phyloP scores from a whole-genome alignment of 2,797 vertebrate genomes.

The Chelidonichthys spinosus region DNA sequence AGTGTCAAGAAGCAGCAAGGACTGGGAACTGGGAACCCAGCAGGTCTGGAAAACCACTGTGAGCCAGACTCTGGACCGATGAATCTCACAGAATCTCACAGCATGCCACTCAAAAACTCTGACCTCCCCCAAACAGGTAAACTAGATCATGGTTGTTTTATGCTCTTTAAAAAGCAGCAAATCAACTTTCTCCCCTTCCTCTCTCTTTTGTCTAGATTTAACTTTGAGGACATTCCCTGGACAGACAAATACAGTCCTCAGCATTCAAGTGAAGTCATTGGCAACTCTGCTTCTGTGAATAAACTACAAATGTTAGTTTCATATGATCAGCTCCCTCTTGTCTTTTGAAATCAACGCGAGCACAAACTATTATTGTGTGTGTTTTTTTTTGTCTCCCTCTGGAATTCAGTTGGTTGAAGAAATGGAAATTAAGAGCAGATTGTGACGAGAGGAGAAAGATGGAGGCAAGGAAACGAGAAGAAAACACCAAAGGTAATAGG shows the following conservation, averaged over 20 bases:
- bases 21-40: conserved; percentile 25
- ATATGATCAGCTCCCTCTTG: too few species aligned
- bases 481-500: conserved; percentile 65
- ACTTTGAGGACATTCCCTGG: conserved; percentile 89
- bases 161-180: not conserved
- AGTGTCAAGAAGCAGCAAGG: conserved; percentile 22
- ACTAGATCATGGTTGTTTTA: not conserved
- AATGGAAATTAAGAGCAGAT: conserved; percentile 92
- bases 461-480: conserved; percentile 79
- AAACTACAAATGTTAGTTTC: conserved; percentile 88
- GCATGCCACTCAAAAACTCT: not conserved
- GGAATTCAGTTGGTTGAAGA: conserved; percentile 90
- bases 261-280: conserved; percentile 88
- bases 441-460: conserved; percentile 85
- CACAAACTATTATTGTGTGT: too few species aligned
- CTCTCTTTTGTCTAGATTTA: conserved; percentile 68
- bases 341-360: not conserved
- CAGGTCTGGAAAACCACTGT: not conserved
- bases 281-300: conserved; percentile 86
- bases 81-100: not conserved
- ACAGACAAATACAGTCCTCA: conserved; percentile 94
- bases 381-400: conserved; percentile 2
- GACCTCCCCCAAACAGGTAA: conserved; percentile 45
- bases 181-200: not conserved
- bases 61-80: not conserved